Evolutionary conservation across 2,113 vertebrate genomes (phyloP), one percentile per base, ranked within the genome.

Genomic region (Pomatostomus ruficeps): DNA sequence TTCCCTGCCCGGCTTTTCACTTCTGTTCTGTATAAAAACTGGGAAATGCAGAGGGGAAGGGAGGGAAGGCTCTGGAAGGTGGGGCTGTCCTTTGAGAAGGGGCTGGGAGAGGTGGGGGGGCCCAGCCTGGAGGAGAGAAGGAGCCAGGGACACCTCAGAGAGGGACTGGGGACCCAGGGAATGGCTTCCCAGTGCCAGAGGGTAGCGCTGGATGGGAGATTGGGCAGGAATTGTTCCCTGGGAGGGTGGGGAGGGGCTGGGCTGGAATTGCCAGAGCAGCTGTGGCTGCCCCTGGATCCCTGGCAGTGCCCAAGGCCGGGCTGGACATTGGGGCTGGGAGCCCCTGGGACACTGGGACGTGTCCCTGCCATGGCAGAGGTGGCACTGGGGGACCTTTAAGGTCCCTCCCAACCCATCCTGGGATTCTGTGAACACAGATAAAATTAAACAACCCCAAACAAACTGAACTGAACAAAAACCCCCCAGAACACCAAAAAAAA

Each of bases 341-440:
- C 7, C 6, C 45, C 46, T n/a, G 78, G 79, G 10, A 9, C 18
- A 17, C 7, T 16, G 80, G 58, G 2, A 84, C 40, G 18, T 9
- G 81, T 33, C 58, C 58, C 68, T 84, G 80, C 29, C 43, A 14
- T 5, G 52, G 63, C 13, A 14, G 23, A 16, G 36, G 4, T 24
- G 48, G 8, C 1, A 17, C 6, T 3, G 36, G 54, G 2, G 12
- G 48, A 9, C 7, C 1, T 45, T 54, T 38, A 4, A 38, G 58
- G 19, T 63, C 23, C 13, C 6, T 54, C 5, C 31, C 58, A 55
- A 1, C 45, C 14, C 7, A 3, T 38, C 5, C 40, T 8, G 10
- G 19, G 40, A 55, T 40, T 55, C 59, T 19, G 18, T 38, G n/a
- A 55, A 13, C 20, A 45, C 15, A 33, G 43, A 52, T 45, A 6